Base-by-base conservation (phyloP, 2,113 vertebrate species). In the Eurypyga helias region DNA sequence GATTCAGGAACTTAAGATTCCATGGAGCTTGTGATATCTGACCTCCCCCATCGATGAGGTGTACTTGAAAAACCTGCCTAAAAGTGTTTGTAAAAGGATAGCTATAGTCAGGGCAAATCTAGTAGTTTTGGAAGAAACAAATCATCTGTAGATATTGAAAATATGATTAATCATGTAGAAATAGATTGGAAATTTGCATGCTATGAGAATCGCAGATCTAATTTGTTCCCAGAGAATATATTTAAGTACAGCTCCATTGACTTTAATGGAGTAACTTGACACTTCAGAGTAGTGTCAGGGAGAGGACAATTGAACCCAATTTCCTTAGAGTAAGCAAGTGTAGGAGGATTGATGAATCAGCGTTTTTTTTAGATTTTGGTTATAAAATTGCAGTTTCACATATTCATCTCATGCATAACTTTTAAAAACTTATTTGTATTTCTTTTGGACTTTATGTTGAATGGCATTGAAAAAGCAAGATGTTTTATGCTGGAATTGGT, bases 211-310 rank as follows among this genome's bases (percentile, higher is more conserved):
- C 29, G 3, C 83, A 34, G 72, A 71, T 89, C 80, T 94, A 84
- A 91, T 92, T 95, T 96, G 83, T 89, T 96, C 81, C 83, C 48
- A 43, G 55, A 78, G 46, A 76, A 87, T 66, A 23, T 64, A 73
- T 94, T 87, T 83, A 92, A 84, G 72, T 31, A 55, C 33, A 87
- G 89, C 76, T 95, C 34, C 60, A 87, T 73, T 96, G 79, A 73
- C 71, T 96, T 86, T 92, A 90, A 88, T 72, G 85, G 83, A 94
- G 88, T 95, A 86, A 72, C 71, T 83, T 90, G 90, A 77, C 62
- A 77, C 62, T 93, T 93, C 29, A 49, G 45, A 72, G 33, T n/a
- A 55, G 18, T 73, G 79, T 86, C 83, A 92, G 58, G 0, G 0
- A 93, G 54, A 88, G 79, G 82, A 92, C 90, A 89, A 86, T 61